Evolutionary conservation across 1,140 invertebrate genomes (phyloP).

Genomic region (Popillia japonica): DNA sequence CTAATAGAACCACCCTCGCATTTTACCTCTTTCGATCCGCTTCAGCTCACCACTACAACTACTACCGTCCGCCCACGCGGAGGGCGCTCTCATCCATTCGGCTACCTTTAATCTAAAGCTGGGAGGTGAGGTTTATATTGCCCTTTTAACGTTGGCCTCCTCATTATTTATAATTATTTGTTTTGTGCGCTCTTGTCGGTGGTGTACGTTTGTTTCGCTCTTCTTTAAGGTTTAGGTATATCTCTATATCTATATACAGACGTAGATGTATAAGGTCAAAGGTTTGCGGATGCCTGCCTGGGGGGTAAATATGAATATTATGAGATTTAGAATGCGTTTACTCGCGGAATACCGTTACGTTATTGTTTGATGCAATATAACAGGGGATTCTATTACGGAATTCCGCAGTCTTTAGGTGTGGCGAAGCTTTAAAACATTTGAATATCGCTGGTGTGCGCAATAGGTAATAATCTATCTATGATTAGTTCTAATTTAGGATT

Average conservation of each 20-base stretch:
- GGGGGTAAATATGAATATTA: not conserved
- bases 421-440: too few species aligned
- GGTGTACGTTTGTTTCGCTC: not conserved
- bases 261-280: not conserved
- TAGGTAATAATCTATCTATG: too few species aligned
- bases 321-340: not conserved
- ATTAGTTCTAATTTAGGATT: too few species aligned
- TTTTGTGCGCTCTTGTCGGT: not conserved
- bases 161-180: constrained; percentile 2
- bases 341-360: not conserved
- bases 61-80: not conserved
- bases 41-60: not conserved
- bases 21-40: not conserved
- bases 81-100: not conserved
- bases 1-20: not conserved
- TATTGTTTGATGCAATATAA: not conserved
- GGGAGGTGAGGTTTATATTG: not conserved
- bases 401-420: too few species aligned
- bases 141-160: not conserved
- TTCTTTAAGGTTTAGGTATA: not conserved
- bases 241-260: too few species aligned
- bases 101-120: not conserved
- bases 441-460: too few species aligned
- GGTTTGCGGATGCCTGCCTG: not conserved
- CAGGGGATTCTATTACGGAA: too few species aligned